Conservation (phyloP, 2,797 vertebrate species). For the Acrossocheilus wenchowensis region DNA sequence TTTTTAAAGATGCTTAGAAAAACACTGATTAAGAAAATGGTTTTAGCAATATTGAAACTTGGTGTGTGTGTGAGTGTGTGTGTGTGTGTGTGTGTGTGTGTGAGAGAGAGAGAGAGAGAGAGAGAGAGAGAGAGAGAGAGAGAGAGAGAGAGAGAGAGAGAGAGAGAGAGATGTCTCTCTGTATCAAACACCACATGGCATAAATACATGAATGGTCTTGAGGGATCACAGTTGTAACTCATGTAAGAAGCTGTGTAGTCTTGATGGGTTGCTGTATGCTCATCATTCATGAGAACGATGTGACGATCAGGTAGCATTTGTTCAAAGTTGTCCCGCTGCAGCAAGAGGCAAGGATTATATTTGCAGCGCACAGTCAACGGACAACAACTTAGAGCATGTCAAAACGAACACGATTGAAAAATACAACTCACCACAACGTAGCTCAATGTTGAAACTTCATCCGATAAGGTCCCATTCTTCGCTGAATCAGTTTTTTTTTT, state of each 20-base stretch:
- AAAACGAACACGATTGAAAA: background rate
- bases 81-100: conserved; percentile 22
- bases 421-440: conserved; percentile 74
- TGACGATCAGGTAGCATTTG: conserved; percentile 24
- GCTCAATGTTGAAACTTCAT: conserved; percentile 73
- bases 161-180: background rate
- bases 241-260: conserved; percentile 20
- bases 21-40: background rate
- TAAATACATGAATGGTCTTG: conserved; percentile 41
- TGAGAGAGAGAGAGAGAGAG: conserved; percentile 29
- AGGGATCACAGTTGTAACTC: conserved; percentile 42
- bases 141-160: conserved; percentile 28
- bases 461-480: conserved; percentile 71
- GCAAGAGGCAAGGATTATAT: background rate
- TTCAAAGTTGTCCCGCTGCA: conserved; percentile 36
- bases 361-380: background rate
- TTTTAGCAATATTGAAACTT: background rate
- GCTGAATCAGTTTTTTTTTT: conserved; percentile 49
- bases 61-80: too few species aligned
- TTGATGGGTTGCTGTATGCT: conserved; percentile 23
- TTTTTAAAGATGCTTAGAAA: background rate
- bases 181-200: conserved; percentile 35
- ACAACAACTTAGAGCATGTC: background rate
- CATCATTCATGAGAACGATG: conserved; percentile 43
- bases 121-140: conserved; percentile 18